Evolutionary conservation across 2,113 vertebrate species (phyloP).

Genomic region (Delphinapterus leucas): DNA sequence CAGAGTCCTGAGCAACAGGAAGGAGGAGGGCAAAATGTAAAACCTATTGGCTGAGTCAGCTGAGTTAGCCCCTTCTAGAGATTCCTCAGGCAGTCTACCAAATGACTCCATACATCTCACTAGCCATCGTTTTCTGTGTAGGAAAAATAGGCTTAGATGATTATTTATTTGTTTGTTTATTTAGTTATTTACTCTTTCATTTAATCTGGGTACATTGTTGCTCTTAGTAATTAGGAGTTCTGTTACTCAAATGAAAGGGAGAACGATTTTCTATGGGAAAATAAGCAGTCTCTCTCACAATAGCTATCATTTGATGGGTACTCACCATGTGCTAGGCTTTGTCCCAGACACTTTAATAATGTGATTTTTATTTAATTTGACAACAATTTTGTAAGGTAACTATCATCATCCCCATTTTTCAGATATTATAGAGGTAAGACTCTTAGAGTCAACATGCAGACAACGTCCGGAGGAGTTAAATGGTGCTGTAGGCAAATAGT

Average conservation of each 20-base stretch:
- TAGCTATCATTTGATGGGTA: not conserved
- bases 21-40: not conserved
- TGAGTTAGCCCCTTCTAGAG: not conserved
- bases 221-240: not conserved
- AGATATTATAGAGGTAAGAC: not conserved
- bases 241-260: not conserved
- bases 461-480: not conserved
- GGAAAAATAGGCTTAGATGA: not conserved
- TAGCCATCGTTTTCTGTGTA: not conserved
- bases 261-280: not conserved
- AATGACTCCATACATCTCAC: not conserved
- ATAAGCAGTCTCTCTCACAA: not conserved
- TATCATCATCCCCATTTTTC: not conserved
- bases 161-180: not conserved
- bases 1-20: not conserved
- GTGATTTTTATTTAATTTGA: not conserved
- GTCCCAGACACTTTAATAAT: not conserved
- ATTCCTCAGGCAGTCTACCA: not conserved
- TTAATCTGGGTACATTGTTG: no score
- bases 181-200: not conserved
- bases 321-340: not conserved
- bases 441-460: not conserved
- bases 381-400: not conserved
- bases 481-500: not conserved
- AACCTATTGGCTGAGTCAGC: rapidly evolving